These are phyloP conservation scores for Alosa sapidissima DNA, from an alignment of 2,797 vertebrate species.

Conservation along the genomic window DNA sequence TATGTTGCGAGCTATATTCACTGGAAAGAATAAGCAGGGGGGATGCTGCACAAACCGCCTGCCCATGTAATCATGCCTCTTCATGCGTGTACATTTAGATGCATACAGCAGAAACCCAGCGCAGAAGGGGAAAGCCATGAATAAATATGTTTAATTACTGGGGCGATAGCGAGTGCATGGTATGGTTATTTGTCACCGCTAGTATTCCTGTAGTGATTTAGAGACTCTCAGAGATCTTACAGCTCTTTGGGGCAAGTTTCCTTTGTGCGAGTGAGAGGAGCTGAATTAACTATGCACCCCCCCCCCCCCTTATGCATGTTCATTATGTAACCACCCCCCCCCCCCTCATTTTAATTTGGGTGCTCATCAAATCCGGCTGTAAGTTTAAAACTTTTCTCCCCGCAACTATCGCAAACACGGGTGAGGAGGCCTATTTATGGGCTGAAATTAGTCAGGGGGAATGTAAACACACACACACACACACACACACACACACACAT, in stretches of 20 bases:
- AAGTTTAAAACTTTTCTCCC: background rate
- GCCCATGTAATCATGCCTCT: constrained; percentile 18
- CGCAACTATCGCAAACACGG: background rate
- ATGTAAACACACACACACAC: background rate
- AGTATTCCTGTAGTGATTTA: background rate
- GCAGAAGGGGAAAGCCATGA: background rate
- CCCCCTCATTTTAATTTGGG: background rate
- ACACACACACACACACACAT: too few relatives aligned
- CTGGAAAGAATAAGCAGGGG: background rate
- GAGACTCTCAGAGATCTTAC: background rate
- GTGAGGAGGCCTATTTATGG: background rate
- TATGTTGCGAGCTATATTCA: background rate
- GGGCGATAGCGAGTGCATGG: background rate
- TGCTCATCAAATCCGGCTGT: background rate
- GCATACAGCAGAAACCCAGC: background rate
- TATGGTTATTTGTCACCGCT: constrained; percentile 14
- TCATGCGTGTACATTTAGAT: background rate
- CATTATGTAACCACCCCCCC: background rate
- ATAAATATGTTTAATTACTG: constrained; percentile 26
- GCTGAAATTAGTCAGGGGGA: background rate
- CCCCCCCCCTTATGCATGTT: background rate
- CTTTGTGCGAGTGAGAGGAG: background rate
- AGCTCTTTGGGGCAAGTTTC: constrained; percentile 5
- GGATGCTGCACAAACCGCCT: background rate
- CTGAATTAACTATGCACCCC: background rate